These are phyloP conservation scores for Crotalus helleri DNA, from an alignment of 2,113 vertebrate genomes.

Conservation along the genomic window DNA sequence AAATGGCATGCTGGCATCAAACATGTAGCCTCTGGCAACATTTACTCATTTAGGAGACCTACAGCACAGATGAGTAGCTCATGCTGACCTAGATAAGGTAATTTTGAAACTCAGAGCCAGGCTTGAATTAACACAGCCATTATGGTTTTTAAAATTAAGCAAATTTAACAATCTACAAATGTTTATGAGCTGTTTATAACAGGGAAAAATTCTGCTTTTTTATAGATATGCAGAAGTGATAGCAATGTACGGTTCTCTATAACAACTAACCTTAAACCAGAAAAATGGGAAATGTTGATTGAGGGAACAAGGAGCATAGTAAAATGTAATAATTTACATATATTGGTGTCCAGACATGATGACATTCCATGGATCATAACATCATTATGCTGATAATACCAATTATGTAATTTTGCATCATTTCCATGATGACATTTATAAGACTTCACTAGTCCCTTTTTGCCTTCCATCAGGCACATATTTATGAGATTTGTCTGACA, in stretches of 20 bases:
- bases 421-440: background rate
- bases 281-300: background rate
- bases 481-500: background rate
- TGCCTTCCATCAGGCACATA: background rate
- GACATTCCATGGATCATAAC: background rate
- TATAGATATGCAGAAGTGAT: background rate
- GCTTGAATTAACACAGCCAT: conserved; percentile 58
- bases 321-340: background rate
- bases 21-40: conserved; percentile 21
- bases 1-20: conserved; percentile 44
- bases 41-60: conserved; percentile 57
- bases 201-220: background rate
- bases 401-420: background rate
- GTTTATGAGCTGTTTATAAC: background rate
- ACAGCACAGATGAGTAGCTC: conserved; percentile 56
- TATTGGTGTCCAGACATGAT: background rate
- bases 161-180: conserved; percentile 53
- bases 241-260: background rate
- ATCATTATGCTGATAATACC: background rate
- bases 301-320: background rate
- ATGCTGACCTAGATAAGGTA: conserved; percentile 44
- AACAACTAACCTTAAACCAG: background rate
- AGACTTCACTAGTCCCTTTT: background rate
- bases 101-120: conserved; percentile 48
- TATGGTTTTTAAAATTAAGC: conserved; percentile 62